Evolutionary conservation across 2,797 vertebrate genomes (phyloP), one percentile per base, ranked within the genome.

Genomic region (Labeo calbasu): DNA sequence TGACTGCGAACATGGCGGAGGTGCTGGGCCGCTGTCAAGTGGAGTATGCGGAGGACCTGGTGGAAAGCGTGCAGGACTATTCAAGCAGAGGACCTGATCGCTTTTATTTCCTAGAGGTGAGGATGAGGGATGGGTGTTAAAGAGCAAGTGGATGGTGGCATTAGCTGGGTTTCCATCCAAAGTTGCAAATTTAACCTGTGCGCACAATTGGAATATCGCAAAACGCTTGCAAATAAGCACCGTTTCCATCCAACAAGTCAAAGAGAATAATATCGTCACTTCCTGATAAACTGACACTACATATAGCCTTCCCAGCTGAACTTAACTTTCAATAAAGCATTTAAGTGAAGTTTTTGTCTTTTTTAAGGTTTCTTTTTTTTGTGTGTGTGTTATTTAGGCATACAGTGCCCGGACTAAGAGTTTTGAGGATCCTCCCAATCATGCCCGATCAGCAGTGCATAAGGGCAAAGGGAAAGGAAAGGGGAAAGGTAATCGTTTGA

Each of bases 401-500:
- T 99, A 99, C 88, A 99, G 94, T 2, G 95, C 97, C 2, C 99
- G 96, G 90, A 93, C 93, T 0, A 99, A 97, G 90, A 96, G 92
- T 88, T 99, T 98, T 55, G 98, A 99, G 86, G 98, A 99, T 86
- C 98, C 98, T n/a, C 98, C 98, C 3, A 98, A 99, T 91, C 96
- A 98, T 0, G 98, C 98, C 15, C 96, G 98, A 36, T 97, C 93
- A 51, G 94, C 95, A 1, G 93, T 95, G 17, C 92, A 94, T 51
- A 99, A 98, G 91, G 97, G 98, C 65, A 99, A 99, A 84, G 97
- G 97, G 3, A 98, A 98, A 72, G 98, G 98, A 5, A 99, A 99
- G 89, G 98, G 98, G 4, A 99, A 99, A 97, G 98, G 97, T 98
- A 89, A 65, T 1, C 23, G 6, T 28, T 14, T 28, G 59, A 14